Percentiles rank a stretch among this genome's conserved stretches.
phyloP scores from a whole-genome alignment of 2,888 invertebrate species.

The Lasioglossum lativentre region DNA sequence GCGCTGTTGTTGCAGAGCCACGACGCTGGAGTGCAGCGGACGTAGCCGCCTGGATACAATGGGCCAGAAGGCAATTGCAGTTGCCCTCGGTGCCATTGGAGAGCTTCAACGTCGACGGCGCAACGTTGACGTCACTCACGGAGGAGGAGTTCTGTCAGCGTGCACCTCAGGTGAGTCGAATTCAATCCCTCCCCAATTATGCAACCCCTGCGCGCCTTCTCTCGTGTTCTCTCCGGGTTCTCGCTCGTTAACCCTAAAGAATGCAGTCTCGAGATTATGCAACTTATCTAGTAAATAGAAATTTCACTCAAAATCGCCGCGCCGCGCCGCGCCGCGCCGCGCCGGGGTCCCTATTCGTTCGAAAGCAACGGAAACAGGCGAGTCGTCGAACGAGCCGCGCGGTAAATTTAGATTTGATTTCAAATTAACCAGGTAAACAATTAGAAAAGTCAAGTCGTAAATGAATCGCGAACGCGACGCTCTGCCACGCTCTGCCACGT shows the following conservation, averaged over 20 bases:
- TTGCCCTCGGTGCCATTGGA: conserved; percentile 90
- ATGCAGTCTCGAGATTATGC: neutral
- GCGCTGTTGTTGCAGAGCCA: conserved; percentile 89
- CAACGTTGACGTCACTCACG: conserved; percentile 90
- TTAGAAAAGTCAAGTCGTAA: neutral
- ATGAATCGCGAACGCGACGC: conserved; percentile 1
- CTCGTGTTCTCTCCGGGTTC: neutral
- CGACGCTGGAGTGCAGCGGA: conserved; percentile 93
- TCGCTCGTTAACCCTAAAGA: conserved; percentile 11
- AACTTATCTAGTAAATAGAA: neutral
- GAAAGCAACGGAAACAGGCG: neutral
- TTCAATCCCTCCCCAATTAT: conserved; percentile 7
- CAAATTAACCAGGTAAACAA: neutral
- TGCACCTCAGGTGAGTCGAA: conserved; percentile 90
- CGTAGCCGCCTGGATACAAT: conserved; percentile 95
- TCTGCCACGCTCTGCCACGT: neutral
- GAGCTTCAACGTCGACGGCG: conserved; percentile 93
- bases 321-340: too few species aligned
- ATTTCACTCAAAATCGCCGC: neutral
- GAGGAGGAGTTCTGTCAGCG: conserved; percentile 95
- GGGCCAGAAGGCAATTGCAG: conserved; percentile 93
- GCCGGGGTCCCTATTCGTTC: neutral
- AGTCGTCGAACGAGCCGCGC: neutral
- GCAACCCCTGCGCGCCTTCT: neutral
- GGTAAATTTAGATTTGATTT: neutral